These are phyloP conservation scores for Coelogynopora nodosa DNA, from an alignment of 2,888 invertebrate genomes.

Conservation along the genomic window DNA sequence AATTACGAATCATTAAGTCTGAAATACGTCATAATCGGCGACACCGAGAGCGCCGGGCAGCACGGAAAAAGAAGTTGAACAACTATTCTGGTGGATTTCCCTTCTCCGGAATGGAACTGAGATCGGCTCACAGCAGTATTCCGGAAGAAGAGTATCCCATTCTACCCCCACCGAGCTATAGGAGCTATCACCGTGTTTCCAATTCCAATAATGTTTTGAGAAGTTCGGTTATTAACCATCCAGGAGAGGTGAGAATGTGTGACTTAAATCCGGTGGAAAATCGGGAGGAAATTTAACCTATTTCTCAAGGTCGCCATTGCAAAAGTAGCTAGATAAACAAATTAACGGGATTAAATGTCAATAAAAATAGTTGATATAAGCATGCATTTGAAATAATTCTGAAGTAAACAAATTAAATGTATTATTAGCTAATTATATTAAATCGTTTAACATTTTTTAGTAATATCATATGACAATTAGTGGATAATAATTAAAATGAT, in stretches of 20 bases:
- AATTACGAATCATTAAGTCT: constrained; percentile 43
- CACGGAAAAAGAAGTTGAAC: not conserved
- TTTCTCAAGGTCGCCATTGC: too few relatives aligned
- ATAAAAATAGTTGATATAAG: too few relatives aligned
- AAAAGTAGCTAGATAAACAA: too few relatives aligned
- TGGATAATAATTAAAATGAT: too few relatives aligned
- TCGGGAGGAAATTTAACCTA: too few relatives aligned
- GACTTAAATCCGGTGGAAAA: too few relatives aligned
- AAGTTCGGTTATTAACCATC: not conserved
- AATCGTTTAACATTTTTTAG: too few relatives aligned
- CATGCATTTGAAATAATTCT: too few relatives aligned
- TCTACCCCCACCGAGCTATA: constrained; percentile 12
- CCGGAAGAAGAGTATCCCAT: constrained; percentile 3
- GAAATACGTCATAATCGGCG: constrained; percentile 43
- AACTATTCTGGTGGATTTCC: not conserved
- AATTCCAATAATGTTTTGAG: not conserved
- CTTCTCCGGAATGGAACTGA: not conserved
- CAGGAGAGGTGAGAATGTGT: not conserved
- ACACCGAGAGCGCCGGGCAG: constrained; percentile 32
- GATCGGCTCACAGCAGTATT: not conserved
- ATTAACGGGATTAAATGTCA: too few relatives aligned
- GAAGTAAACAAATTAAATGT: too few relatives aligned
- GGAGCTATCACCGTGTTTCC: not conserved
- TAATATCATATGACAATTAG: too few relatives aligned
- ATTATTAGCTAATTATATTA: too few relatives aligned